phyloP scores from a whole-genome alignment of 2,888 invertebrate genomes.

The Drosophila putrida region DNA sequence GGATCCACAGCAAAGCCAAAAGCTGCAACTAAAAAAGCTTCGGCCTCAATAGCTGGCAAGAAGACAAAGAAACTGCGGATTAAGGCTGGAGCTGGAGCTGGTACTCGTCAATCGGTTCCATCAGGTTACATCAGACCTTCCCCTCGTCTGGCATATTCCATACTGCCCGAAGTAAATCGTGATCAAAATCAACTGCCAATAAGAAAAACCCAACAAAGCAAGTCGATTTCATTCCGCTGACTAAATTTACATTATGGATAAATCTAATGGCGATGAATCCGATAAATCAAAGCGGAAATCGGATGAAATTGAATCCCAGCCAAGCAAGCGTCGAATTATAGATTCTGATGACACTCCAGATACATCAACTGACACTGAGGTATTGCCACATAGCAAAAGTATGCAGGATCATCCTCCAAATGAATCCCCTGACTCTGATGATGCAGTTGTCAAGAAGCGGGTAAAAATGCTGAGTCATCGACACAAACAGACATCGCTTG shows the following conservation, averaged over 20 bases:
- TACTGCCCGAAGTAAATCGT: constrained; percentile 20
- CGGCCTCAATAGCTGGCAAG: constrained; percentile 4
- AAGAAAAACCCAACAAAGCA: background rate
- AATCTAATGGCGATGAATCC: constrained; percentile 39
- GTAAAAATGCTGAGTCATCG: constrained; percentile 46
- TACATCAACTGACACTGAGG: constrained; percentile 2
- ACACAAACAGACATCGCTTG: constrained; percentile 21
- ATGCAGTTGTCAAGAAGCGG: constrained; percentile 54
- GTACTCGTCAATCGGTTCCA: background rate
- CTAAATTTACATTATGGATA: constrained; percentile 26
- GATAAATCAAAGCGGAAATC: constrained; percentile 33
- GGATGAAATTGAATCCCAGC: constrained; percentile 22
- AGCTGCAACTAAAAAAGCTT: background rate
- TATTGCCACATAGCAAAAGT: constrained; percentile 8
- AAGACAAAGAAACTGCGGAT: constrained; percentile 28
- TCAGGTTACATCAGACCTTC: background rate
- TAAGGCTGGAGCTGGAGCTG: constrained; percentile 39
- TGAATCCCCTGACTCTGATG: constrained; percentile 5
- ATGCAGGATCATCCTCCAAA: too few species aligned
- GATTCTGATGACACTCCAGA: background rate
- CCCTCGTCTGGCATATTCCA: constrained; percentile 46
- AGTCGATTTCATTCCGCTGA: constrained; percentile 5
- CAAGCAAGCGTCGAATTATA: constrained; percentile 37
- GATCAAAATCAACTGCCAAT: background rate
- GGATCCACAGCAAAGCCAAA: background rate